These are phyloP conservation scores for Osmerus mordax DNA, from an alignment of 2,113 vertebrate species.

Conservation along the genomic window DNA sequence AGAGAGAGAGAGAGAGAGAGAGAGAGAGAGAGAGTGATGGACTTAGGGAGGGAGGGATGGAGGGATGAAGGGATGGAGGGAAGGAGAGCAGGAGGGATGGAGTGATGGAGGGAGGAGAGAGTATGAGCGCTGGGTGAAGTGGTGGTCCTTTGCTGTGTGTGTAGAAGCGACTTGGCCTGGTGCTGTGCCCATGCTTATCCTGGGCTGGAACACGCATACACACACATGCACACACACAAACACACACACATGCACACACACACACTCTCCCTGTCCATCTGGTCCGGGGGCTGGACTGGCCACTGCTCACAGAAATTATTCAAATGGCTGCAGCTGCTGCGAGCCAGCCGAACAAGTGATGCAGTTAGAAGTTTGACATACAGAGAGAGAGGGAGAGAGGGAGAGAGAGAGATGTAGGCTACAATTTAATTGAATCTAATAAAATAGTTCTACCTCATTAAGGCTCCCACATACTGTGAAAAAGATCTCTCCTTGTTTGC, in stretches of 20 bases:
- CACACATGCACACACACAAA: too few relatives aligned
- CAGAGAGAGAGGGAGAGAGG: constrained; percentile 2
- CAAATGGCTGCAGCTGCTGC: constrained; percentile 47
- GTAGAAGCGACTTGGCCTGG: constrained; percentile 38
- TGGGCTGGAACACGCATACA: constrained; percentile 36
- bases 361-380: background rate
- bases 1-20: background rate
- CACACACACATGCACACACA: constrained; percentile 21
- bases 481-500: too few relatives aligned
- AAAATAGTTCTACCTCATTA: too few relatives aligned
- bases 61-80: background rate
- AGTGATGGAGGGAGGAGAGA: background rate
- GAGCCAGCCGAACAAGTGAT: constrained; percentile 19
- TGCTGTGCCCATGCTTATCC: constrained; percentile 36
- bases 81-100: background rate
- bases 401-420: background rate
- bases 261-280: constrained; percentile 57
- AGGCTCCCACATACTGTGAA: too few relatives aligned
- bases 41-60: background rate
- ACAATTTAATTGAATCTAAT: too few relatives aligned
- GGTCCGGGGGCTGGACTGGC: constrained; percentile 36
- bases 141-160: constrained; percentile 26
- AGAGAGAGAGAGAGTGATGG: background rate
- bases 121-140: constrained; percentile 38
- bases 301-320: constrained; percentile 46